Percentiles rank a stretch among this genome's conserved stretches.
Evolutionary conservation across 2,888 invertebrate genomes (phyloP).

Genomic region (Elysia crispata): DNA sequence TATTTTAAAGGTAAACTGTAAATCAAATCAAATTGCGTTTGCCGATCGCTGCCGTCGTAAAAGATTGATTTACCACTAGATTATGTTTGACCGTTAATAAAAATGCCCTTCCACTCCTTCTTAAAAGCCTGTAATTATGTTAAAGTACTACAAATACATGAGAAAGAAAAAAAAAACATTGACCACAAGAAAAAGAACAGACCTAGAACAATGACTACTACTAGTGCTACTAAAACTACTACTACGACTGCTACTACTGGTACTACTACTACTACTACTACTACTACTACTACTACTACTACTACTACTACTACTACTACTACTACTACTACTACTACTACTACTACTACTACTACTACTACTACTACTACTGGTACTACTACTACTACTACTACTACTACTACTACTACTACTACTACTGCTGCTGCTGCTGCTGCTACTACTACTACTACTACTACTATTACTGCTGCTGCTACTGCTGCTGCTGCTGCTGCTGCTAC

Average conservation of each 20-base stretch:
- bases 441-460: conserved; percentile 22
- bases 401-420: conserved; percentile 40
- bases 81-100: no score
- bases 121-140: no score
- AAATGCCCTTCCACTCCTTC: no score
- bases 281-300: not conserved
- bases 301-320: conserved; percentile 33
- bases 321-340: conserved; percentile 30
- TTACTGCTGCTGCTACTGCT: not conserved
- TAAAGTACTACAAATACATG: no score
- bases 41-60: no score
- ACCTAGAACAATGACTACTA: no score
- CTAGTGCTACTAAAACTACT: not conserved
- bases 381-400: conserved; percentile 40
- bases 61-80: no score
- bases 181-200: no score
- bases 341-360: conserved; percentile 37
- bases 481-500: conserved; percentile 9
- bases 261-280: not conserved
- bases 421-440: conserved; percentile 25
- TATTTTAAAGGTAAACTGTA: no score
- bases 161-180: no score
- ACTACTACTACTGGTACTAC: conserved; percentile 40
- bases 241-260: not conserved
- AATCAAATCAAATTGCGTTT: no score